Percentiles rank a stretch among this genome's conserved stretches.
Conservation (phyloP, 2,113 vertebrate species). For the Oreochromis aureus region DNA sequence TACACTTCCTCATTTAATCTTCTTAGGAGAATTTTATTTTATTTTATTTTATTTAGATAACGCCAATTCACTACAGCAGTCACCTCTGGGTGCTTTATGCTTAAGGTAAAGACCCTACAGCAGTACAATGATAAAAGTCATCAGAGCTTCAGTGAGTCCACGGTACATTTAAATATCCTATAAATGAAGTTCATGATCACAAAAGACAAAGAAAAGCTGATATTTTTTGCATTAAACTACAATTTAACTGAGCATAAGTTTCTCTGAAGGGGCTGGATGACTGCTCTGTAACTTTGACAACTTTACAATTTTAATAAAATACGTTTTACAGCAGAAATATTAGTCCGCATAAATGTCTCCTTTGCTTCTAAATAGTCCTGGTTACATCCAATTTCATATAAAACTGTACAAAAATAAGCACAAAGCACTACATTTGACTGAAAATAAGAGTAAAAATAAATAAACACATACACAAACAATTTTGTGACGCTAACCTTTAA, state of each 20-base stretch:
- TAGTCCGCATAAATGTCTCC: not conserved
- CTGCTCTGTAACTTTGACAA: not conserved
- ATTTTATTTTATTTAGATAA: not conserved
- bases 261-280: not conserved
- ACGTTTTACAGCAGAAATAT: not conserved
- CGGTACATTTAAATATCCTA: not conserved
- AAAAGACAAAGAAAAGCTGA: not conserved
- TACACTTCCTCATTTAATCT: not conserved
- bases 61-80: not conserved
- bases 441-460: not conserved
- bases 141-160: not conserved
- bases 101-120: not conserved
- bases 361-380: not conserved
- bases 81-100: not conserved
- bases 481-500: not conserved
- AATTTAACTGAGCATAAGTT: not conserved
- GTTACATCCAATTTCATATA: not conserved
- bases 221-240: not conserved
- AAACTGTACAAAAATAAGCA: not conserved
- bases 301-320: not conserved
- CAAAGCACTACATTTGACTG: not conserved
- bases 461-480: not conserved
- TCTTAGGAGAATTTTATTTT: not conserved
- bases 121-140: accelerated
- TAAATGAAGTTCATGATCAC: not conserved